These are phyloP conservation scores for Tragelaphus scriptus DNA, from an alignment of 2,113 vertebrate genomes.

Conservation along the genomic window DNA sequence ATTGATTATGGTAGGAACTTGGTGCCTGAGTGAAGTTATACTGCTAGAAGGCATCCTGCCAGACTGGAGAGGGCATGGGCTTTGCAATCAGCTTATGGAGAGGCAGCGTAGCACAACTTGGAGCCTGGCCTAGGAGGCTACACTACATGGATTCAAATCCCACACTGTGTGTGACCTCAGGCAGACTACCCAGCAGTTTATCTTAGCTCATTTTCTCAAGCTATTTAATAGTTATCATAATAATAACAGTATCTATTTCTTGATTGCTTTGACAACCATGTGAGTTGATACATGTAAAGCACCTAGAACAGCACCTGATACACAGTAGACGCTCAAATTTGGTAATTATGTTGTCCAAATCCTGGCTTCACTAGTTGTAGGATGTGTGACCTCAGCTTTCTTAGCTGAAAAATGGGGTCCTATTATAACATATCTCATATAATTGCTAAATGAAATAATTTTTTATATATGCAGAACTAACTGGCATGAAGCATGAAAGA, in stretches of 20 bases:
- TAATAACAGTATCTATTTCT: neutral
- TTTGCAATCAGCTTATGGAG: neutral
- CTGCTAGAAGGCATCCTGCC: neutral
- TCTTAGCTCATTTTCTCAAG: neutral
- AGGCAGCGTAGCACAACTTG: neutral
- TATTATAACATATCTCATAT: conserved; percentile 11
- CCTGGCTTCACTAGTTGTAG: neutral
- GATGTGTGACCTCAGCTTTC: neutral
- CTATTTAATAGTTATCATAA: neutral
- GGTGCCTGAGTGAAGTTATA: neutral
- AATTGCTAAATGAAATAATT: neutral
- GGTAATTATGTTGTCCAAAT: neutral
- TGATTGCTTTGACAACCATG: neutral
- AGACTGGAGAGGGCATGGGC: neutral
- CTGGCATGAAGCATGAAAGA: neutral
- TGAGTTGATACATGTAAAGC: neutral
- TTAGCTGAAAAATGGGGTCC: neutral
- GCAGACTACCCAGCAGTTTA: neutral
- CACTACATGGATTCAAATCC: neutral
- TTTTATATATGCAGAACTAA: neutral
- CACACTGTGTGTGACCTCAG: neutral
- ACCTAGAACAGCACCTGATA: neutral
- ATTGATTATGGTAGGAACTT: neutral
- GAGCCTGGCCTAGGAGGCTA: neutral
- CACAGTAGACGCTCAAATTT: neutral